A percentile compares a stretch with the other conserved stretches of the same genome.
phyloP scores from a whole-genome alignment of 2,113 vertebrate genomes.

The Grammomys dolichurus region DNA sequence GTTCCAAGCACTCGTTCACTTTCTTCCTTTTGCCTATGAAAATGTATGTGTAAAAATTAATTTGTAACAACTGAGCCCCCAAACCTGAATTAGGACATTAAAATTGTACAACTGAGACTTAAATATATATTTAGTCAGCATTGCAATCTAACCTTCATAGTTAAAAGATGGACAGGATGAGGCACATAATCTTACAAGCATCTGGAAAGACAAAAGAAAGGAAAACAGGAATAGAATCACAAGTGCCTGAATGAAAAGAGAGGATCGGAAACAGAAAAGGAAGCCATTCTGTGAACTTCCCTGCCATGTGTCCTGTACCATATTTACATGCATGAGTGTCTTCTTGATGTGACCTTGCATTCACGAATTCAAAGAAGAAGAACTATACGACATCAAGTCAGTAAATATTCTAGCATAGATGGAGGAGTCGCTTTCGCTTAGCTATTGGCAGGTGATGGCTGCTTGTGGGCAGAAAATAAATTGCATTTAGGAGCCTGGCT shows the following conservation, averaged over 20 bases:
- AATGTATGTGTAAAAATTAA: constrained; percentile 9
- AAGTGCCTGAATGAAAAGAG: not conserved
- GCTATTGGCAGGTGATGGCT: not conserved
- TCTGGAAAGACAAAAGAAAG: not conserved
- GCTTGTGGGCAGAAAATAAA: not conserved
- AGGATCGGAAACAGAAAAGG: not conserved
- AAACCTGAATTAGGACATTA: not conserved
- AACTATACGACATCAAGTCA: not conserved
- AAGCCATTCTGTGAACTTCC: too few relatives aligned
- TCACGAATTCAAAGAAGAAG: not conserved
- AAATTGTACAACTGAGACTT: not conserved
- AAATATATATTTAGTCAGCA: not conserved
- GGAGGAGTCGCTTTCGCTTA: too few relatives aligned
- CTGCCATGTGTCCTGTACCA: not conserved
- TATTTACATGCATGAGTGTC: not conserved
- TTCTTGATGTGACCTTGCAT: not conserved
- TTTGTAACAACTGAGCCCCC: not conserved
- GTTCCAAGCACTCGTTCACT: not conserved
- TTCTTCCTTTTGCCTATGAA: not conserved
- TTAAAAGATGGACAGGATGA: not conserved
- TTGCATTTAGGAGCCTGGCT: not conserved
- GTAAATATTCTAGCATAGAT: not conserved
- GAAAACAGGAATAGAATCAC: not conserved
- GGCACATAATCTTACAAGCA: not conserved
- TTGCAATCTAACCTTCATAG: not conserved